Evolutionary conservation across 2,888 invertebrate species (phyloP).

Genomic region (Chaitophorus viminalis): DNA sequence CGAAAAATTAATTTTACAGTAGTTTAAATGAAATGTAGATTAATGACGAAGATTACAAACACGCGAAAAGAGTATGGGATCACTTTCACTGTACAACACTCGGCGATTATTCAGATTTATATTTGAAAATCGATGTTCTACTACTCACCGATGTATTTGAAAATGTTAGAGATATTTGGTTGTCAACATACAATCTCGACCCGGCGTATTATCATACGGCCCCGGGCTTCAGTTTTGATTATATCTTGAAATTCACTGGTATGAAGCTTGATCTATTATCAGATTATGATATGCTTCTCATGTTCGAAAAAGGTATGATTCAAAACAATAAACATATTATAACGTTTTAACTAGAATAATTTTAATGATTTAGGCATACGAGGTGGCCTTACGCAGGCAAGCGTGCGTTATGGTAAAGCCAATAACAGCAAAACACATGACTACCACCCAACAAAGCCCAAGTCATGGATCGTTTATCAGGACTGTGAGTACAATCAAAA

Average conservation of each 20-base stretch:
- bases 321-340: neutral
- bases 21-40: slow-evolving; percentile 64
- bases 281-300: no score
- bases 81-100: slow-evolving; percentile 65
- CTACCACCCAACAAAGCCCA: neutral
- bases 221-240: slow-evolving; percentile 65
- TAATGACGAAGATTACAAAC: slow-evolving; percentile 65
- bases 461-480: slow-evolving; percentile 2
- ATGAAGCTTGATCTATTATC: no score
- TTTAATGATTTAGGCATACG: neutral
- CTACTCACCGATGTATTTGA: slow-evolving; percentile 67
- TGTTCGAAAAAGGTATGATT: slow-evolving; percentile 61
- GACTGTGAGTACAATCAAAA: neutral
- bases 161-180: slow-evolving; percentile 66
- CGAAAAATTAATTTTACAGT: slow-evolving; percentile 64
- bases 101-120: slow-evolving; percentile 66
- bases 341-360: neutral
- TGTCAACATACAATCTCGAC: slow-evolving; percentile 66
- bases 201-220: slow-evolving; percentile 65
- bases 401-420: slow-evolving; percentile 44
- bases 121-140: slow-evolving; percentile 67
- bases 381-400: slow-evolving; percentile 33
- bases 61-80: slow-evolving; percentile 66
- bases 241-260: slow-evolving; percentile 65
- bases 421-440: slow-evolving; percentile 10